These are phyloP conservation scores for Syngnathus rostellatus DNA, from an alignment of 2,797 vertebrate genomes.

Conservation along the genomic window DNA sequence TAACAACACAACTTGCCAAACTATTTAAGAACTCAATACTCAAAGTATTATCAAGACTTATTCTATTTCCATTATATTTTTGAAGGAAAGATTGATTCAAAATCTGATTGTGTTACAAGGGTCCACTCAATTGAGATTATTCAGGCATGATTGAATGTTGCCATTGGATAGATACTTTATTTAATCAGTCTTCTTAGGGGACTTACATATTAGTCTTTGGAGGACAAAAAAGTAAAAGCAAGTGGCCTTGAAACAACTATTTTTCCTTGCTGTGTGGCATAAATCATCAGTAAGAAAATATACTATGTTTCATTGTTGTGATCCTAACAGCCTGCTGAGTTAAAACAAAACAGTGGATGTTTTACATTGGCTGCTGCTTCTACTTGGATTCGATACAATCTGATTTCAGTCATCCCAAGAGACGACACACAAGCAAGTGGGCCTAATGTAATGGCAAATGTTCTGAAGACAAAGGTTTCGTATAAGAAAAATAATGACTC, in stretches of 20 bases:
- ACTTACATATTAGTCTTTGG: not conserved
- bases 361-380: conserved; percentile 32
- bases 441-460: conserved; percentile 20
- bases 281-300: conserved; percentile 27
- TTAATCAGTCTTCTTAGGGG: conserved; percentile 13
- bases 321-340: conserved; percentile 13
- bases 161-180: conserved; percentile 16
- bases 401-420: conserved; percentile 25
- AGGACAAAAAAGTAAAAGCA: conserved; percentile 22
- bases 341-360: conserved; percentile 31
- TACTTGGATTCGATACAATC: conserved; percentile 16
- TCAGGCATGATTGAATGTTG: conserved; percentile 11
- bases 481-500: conserved; percentile 16
- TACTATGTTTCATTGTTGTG: conserved; percentile 37
- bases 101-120: not conserved
- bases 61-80: not conserved
- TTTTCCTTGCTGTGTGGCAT: conserved; percentile 11
- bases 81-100: not conserved
- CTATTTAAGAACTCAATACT: not conserved
- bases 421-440: conserved; percentile 26
- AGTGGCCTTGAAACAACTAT: conserved; percentile 13
- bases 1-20: not conserved
- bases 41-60: not conserved
- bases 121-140: not conserved
- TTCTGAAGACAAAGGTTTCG: conserved; percentile 4